These are phyloP conservation scores for Pangasius larnaudii DNA, from an alignment of 2,797 vertebrate species.

Conservation along the genomic window DNA sequence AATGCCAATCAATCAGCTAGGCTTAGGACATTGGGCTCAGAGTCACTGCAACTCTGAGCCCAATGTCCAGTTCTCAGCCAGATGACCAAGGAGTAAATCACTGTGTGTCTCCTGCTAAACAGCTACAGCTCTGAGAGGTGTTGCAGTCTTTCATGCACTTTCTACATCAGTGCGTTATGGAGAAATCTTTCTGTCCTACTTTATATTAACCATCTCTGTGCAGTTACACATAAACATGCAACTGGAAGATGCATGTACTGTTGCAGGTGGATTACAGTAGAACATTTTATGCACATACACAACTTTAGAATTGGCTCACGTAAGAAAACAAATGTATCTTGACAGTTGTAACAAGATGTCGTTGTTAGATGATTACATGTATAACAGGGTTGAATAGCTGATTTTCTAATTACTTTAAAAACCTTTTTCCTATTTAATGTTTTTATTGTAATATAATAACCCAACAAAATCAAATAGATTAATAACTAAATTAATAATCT, in stretches of 20 bases:
- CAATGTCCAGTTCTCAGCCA: slow-evolving; percentile 7
- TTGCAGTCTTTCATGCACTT: neutral
- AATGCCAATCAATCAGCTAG: neutral
- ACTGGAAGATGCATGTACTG: neutral
- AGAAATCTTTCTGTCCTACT: neutral
- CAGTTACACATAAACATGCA: neutral
- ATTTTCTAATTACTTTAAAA: neutral
- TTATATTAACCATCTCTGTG: neutral
- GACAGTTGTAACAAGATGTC: neutral
- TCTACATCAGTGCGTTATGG: neutral
- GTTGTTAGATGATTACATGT: neutral
- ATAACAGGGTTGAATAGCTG: neutral
- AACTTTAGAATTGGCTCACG: neutral
- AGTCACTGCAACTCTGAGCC: slow-evolving; percentile 5
- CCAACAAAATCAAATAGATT: neutral
- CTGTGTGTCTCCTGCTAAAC: slow-evolving; percentile 31
- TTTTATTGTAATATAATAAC: neutral
- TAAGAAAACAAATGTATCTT: neutral
- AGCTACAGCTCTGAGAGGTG: slow-evolving; percentile 4
- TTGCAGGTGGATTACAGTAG: neutral
- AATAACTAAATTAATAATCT: neutral
- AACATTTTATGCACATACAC: neutral
- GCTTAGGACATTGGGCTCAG: too few relatives aligned
- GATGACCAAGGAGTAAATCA: slow-evolving; percentile 34
- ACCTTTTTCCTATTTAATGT: neutral